Percentiles rank a stretch among this genome's conserved stretches.
These are phyloP conservation scores for Ophioninae sp. DNA, from an alignment of 2,888 invertebrate species.

Conservation along the genomic window DNA sequence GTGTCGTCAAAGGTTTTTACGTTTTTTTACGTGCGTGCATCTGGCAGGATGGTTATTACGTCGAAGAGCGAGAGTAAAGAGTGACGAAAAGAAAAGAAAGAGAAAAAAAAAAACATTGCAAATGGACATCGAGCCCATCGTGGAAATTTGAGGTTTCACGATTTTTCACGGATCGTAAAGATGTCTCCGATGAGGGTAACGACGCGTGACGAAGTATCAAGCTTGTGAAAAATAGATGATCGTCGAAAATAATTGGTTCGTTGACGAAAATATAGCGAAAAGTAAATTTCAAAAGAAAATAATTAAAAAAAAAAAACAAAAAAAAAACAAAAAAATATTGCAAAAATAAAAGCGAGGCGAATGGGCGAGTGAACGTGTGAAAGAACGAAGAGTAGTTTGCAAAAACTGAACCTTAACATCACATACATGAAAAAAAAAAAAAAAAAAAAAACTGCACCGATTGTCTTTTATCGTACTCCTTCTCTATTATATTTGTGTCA, in stretches of 20 bases:
- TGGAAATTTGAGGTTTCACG: too few relatives aligned
- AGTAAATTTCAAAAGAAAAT: slow-evolving; percentile 21
- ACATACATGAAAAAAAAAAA: slow-evolving; percentile 38
- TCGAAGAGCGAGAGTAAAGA: not conserved
- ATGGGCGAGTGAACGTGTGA: slow-evolving; percentile 45
- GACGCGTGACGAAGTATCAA: too few relatives aligned
- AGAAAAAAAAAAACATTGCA: not conserved
- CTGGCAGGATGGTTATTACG: slow-evolving; percentile 32
- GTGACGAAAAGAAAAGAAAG: not conserved
- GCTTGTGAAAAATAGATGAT: too few relatives aligned
- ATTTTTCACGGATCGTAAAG: too few relatives aligned
- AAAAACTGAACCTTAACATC: slow-evolving; percentile 33
- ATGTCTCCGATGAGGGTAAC: too few relatives aligned
- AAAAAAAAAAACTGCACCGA: slow-evolving; percentile 73
- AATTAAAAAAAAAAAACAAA: slow-evolving; percentile 1
- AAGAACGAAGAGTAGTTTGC: slow-evolving; percentile 40
- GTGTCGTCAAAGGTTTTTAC: slow-evolving; percentile 22
- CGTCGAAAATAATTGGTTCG: too few relatives aligned
- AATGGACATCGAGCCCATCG: not conserved
- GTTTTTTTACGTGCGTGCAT: slow-evolving; percentile 40
- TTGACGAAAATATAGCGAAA: not conserved
- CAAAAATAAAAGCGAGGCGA: slow-evolving; percentile 39
- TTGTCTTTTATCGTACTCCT: slow-evolving; percentile 81
- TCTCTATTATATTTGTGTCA: slow-evolving; percentile 81
- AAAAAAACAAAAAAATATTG: slow-evolving; percentile 8